Conservation (phyloP, 1,140 invertebrate genomes). For the Grapholita molesta region DNA sequence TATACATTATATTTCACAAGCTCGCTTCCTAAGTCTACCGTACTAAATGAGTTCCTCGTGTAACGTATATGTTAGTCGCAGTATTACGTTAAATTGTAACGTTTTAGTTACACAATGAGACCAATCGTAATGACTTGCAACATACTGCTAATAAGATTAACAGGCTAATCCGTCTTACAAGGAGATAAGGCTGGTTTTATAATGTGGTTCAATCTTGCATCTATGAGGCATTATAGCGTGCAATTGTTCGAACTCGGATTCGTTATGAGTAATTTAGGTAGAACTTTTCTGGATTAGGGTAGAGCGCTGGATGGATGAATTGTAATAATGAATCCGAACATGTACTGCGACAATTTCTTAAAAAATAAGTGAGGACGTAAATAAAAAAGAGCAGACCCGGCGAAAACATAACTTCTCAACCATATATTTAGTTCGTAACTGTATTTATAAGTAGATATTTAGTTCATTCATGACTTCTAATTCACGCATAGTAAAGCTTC, state of each 20-base stretch:
- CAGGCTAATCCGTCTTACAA: not conserved
- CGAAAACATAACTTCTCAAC: too few species aligned
- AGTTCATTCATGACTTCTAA: not conserved
- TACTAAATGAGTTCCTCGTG: not conserved
- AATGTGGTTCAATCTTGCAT: not conserved
- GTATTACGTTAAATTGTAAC: not conserved
- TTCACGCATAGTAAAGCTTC: not conserved
- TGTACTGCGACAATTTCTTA: too few species aligned
- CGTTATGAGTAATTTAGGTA: not conserved
- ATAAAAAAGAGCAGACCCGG: too few species aligned
- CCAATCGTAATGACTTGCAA: not conserved
- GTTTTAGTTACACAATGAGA: not conserved
- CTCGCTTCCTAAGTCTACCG: not conserved
- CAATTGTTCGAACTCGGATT: not conserved
- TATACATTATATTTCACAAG: not conserved
- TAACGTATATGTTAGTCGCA: not conserved
- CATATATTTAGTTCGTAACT: too few species aligned
- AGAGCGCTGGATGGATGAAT: not conserved
- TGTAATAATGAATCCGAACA: too few species aligned
- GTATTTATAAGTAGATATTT: not conserved
- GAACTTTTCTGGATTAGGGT: not conserved
- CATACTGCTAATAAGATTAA: not conserved
- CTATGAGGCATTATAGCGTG: not conserved
- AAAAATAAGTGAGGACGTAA: too few species aligned
- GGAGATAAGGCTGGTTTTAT: not conserved